Evolutionary conservation across 2,888 invertebrate genomes (phyloP).

Genomic region (Smittia aterrima): DNA sequence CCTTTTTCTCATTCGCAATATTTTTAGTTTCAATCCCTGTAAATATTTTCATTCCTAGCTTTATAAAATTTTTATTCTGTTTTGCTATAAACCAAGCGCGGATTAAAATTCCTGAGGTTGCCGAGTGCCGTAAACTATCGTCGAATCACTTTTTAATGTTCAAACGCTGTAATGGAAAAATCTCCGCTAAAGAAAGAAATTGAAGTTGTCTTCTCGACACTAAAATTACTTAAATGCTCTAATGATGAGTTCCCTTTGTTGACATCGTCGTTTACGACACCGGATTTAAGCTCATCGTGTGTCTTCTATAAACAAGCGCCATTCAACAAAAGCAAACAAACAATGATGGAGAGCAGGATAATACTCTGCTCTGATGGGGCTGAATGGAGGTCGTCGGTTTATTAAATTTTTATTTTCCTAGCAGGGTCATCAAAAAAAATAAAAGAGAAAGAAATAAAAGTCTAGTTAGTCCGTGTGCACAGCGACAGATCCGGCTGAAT

Average conservation of each 20-base stretch:
- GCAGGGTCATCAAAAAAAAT: slow-evolving; percentile 8
- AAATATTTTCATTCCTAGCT: no score
- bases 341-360: not conserved
- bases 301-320: slow-evolving; percentile 5
- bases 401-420: not conserved
- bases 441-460: not conserved
- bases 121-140: no score
- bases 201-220: not conserved
- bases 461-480: not conserved
- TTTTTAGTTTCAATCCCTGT: no score
- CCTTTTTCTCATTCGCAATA: no score
- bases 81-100: no score
- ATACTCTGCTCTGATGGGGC: not conserved
- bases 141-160: no score
- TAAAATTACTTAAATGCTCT: slow-evolving; percentile 19
- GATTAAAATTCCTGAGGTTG: no score
- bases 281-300: slow-evolving; percentile 12
- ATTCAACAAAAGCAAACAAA: slow-evolving; percentile 17
- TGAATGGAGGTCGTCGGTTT: not conserved
- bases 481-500: slow-evolving; percentile 3
- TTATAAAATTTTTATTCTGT: no score
- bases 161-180: no score
- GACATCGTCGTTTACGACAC: slow-evolving; percentile 19
- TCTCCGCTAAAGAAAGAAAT: no score
- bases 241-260: slow-evolving; percentile 17